Percentiles rank a stretch among this genome's conserved stretches.
Evolutionary conservation across 2,797 vertebrate genomes (phyloP).

Genomic region (Dallia pectoralis): DNA sequence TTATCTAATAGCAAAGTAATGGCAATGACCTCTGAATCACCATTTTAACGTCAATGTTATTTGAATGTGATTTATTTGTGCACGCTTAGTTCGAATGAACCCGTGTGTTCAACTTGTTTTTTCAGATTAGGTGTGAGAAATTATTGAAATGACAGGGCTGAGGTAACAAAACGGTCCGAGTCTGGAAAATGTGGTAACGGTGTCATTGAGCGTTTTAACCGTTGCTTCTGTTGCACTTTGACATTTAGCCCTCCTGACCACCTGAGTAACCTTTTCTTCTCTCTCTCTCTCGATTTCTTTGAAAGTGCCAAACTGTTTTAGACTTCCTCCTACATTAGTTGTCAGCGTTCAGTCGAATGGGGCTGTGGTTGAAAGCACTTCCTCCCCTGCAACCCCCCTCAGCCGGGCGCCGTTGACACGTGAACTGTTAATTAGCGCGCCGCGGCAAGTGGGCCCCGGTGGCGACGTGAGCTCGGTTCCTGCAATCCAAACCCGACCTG

Average conservation of each 20-base stretch:
- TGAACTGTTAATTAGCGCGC: slow-evolving; percentile 57
- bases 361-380: slow-evolving; percentile 67
- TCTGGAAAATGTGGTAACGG: slow-evolving; percentile 15
- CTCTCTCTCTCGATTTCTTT: slow-evolving; percentile 47
- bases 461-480: slow-evolving; percentile 37
- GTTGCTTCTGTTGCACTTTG: slow-evolving; percentile 44
- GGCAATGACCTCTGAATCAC: not conserved
- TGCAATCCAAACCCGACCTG: slow-evolving; percentile 50
- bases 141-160: not conserved
- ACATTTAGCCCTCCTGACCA: slow-evolving; percentile 65
- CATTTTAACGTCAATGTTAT: not conserved
- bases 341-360: slow-evolving; percentile 56
- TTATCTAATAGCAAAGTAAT: not conserved
- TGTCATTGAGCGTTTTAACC: slow-evolving; percentile 57
- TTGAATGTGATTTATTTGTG: not conserved
- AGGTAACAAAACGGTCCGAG: not conserved
- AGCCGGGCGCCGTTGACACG: slow-evolving; percentile 40
- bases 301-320: slow-evolving; percentile 17
- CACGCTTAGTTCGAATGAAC: not conserved
- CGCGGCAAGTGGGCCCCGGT: slow-evolving; percentile 32
- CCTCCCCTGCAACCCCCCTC: slow-evolving; percentile 51
- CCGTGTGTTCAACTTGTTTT: not conserved
- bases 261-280: slow-evolving; percentile 35
- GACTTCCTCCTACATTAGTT: slow-evolving; percentile 60
- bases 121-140: slow-evolving; percentile 25